Evolutionary conservation across 2,888 invertebrate genomes (phyloP), one percentile per base, ranked within the genome.

Genomic region (Ypsolopha sequella): DNA sequence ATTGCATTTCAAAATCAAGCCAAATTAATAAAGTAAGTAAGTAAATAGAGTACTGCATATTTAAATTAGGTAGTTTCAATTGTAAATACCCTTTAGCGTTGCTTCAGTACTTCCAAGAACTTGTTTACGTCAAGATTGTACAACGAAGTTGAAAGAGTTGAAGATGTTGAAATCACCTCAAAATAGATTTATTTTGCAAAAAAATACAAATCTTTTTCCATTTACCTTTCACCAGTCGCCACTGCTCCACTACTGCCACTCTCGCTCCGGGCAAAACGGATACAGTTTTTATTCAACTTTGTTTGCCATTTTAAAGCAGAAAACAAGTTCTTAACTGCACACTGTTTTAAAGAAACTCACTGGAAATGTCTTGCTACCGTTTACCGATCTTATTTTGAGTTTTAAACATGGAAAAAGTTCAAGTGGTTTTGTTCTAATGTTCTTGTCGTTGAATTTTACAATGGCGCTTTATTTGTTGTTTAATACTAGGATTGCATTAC

Each of bases 361-460:
- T 43, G 13, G 24, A 6, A 7, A 0, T 24, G 43, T 7, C 24
- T 43, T 43, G 13, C 43, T 43, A 43, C 43, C 43, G 8, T 43
- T 43, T 43, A 43, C 43, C 43, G 43, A 43, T 43, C 43, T 43
- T 43, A 43, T 43, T 43, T 43, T 14, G 13, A 43, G 43, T 43
- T 43, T 43, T 43, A 13, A 43, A 43, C 43, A 13, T 43, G 43
- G 24, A 43, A 43, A 41, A 43, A 43, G 43, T 43, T 43, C 43
- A 9, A 13, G 43, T 24, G 43, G 14, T 14, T 11, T 43, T 43
- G 43, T 43, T 43, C 43, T 43, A 43, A 9, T 43, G 13, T 14
- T 3, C 4, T 13, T 43, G 38, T 6, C 8, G 38, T 38, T 38
- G 24, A 24, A 24, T 24, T 24, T 24, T 4, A 24, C 24, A 24